A percentile compares a stretch with the other conserved stretches of the same genome.
Evolutionary conservation across 2,888 invertebrate species (phyloP).

Genomic region (Leptinotarsa peninsularis): DNA sequence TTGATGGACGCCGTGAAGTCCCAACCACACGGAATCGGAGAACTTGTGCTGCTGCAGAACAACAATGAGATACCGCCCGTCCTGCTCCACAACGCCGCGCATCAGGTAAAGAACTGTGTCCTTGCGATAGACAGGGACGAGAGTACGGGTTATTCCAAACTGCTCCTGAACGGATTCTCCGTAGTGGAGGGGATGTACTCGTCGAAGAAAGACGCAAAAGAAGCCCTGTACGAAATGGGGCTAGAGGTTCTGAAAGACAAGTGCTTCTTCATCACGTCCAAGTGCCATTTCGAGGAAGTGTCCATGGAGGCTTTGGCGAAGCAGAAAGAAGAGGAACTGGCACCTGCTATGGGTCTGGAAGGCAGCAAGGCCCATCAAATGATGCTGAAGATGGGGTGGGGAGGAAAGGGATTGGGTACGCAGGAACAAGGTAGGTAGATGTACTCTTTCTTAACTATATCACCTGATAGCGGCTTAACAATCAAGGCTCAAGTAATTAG

Average conservation of each 20-base stretch:
- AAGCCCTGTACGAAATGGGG: conserved; percentile 49
- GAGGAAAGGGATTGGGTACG: conserved; percentile 55
- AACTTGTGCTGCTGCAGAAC: conserved; percentile 40
- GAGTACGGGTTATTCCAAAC: conserved; percentile 32
- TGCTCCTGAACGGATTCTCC: conserved; percentile 30
- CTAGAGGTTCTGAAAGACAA: conserved; percentile 50
- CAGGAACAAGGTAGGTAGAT: conserved; percentile 50
- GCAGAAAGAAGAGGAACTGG: conserved; percentile 27
- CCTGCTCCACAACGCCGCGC: conserved; percentile 43
- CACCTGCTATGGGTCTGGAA: conserved; percentile 39
- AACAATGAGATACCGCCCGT: conserved; percentile 40
- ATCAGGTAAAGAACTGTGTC: conserved; percentile 39
- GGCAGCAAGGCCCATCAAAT: conserved; percentile 54
- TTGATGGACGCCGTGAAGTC: conserved; percentile 40
- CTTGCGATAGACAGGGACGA: conserved; percentile 38
- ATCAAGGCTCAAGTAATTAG: no score
- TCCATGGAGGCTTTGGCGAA: conserved; percentile 45
- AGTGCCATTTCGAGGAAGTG: conserved; percentile 52
- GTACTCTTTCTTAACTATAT: no score
- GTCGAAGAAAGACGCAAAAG: conserved; percentile 47
- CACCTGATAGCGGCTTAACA: no score
- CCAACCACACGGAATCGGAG: conserved; percentile 38
- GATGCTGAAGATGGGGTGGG: conserved; percentile 59
- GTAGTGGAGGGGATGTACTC: conserved; percentile 39
- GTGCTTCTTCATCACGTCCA: conserved; percentile 53